These are phyloP conservation scores for Prenolepis imparis DNA, from an alignment of 2,888 invertebrate species.

Conservation along the genomic window DNA sequence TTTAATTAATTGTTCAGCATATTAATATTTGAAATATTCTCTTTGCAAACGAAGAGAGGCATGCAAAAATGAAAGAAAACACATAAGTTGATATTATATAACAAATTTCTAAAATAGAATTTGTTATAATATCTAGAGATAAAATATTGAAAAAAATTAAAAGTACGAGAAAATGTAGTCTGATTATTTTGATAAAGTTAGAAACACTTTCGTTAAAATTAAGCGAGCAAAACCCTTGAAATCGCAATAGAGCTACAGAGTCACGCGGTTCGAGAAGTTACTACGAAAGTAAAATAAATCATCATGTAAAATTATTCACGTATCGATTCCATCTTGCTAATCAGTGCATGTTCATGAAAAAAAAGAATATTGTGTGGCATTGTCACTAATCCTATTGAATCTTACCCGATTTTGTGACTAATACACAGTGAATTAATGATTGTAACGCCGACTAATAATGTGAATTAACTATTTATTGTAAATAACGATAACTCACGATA, in stretches of 20 bases:
- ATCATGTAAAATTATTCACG: constrained; percentile 11
- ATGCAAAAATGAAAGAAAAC: neutral
- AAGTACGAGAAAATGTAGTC: neutral
- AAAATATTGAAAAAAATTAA: neutral
- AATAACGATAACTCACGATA: constrained; percentile 38
- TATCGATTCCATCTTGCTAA: constrained; percentile 59
- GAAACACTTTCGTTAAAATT: neutral
- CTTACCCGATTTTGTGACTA: constrained; percentile 63
- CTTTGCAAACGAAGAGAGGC: neutral
- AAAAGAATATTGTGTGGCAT: constrained; percentile 29
- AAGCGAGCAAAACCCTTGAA: constrained; percentile 13
- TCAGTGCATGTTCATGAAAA: constrained; percentile 56
- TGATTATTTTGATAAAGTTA: neutral
- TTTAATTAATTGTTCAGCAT: neutral
- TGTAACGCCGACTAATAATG: constrained; percentile 62
- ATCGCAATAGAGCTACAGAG: neutral
- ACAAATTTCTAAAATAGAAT: neutral
- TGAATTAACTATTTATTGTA: constrained; percentile 59
- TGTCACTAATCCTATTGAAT: constrained; percentile 49
- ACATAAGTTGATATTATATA: neutral
- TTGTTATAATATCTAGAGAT: neutral
- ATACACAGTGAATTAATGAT: constrained; percentile 61
- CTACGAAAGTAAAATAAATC: neutral
- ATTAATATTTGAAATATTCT: constrained; percentile 1
- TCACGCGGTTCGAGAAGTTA: neutral